A percentile compares a stretch with the other conserved stretches of the same genome.
These are phyloP conservation scores for Callipepla californica DNA, from an alignment of 2,113 vertebrate genomes.

Conservation along the genomic window DNA sequence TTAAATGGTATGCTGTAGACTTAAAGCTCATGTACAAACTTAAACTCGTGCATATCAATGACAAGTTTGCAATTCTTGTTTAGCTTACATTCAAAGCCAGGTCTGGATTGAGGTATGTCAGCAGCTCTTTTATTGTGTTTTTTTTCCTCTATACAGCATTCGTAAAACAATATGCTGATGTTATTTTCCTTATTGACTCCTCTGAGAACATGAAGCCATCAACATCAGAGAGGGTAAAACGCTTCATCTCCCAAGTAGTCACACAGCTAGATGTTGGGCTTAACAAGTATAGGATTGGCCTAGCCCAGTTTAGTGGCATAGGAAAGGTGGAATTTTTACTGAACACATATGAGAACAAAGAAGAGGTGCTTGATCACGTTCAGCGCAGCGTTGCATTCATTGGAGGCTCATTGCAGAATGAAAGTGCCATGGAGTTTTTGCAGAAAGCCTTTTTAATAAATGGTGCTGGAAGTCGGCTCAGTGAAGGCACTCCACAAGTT, in stretches of 20 bases:
- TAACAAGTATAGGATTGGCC: slow-evolving; percentile 76
- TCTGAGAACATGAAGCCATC: slow-evolving; percentile 13
- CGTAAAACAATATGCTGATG: slow-evolving; percentile 78
- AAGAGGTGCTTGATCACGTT: slow-evolving; percentile 49
- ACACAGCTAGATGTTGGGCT: slow-evolving; percentile 75
- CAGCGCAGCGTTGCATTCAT: slow-evolving; percentile 28
- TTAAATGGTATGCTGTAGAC: not conserved
- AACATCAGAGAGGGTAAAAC: slow-evolving; percentile 66
- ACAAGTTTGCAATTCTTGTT: not conserved
- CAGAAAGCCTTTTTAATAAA: slow-evolving; percentile 70
- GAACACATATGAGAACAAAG: slow-evolving; percentile 68
- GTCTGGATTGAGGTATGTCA: not conserved
- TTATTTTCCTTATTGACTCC: slow-evolving; percentile 86
- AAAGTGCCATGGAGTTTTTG: slow-evolving; percentile 71
- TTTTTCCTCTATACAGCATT: slow-evolving; percentile 56
- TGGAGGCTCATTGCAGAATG: slow-evolving; percentile 66
- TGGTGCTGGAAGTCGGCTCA: slow-evolving; percentile 73
- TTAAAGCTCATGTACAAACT: not conserved
- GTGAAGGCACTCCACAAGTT: slow-evolving; percentile 75
- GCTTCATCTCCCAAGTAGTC: slow-evolving; percentile 54
- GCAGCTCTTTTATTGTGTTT: not conserved
- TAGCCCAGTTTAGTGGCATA: slow-evolving; percentile 80
- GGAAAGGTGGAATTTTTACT: slow-evolving; percentile 80
- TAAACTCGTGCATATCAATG: not conserved
- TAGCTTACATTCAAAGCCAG: not conserved